These are phyloP conservation scores for Drymonia ruficornis DNA, from an alignment of 2,888 invertebrate species.

Conservation along the genomic window DNA sequence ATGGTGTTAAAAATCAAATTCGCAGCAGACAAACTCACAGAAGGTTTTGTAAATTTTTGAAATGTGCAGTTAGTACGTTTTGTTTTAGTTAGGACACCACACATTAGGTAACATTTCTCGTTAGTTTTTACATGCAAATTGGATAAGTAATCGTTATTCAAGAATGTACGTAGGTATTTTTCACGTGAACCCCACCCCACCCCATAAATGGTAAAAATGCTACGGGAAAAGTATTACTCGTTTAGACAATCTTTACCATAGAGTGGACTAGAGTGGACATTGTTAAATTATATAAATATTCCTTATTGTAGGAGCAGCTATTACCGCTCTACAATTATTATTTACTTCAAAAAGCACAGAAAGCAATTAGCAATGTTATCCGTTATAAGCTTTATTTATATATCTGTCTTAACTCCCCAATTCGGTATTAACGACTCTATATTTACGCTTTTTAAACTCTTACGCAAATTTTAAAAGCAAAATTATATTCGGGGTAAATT, in stretches of 20 bases:
- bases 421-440: not conserved
- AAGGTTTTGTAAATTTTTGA: conserved; percentile 14
- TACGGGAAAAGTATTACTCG: not conserved
- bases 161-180: not conserved
- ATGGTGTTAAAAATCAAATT: conserved; percentile 14
- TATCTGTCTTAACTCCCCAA: conserved; percentile 10
- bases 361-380: conserved; percentile 37
- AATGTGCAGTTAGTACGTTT: conserved; percentile 27
- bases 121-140: conserved; percentile 21
- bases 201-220: too few species aligned
- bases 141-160: not conserved
- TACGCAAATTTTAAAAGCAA: conserved; percentile 4
- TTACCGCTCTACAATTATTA: not conserved
- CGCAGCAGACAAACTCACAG: conserved; percentile 26
- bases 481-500: conserved; percentile 47
- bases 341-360: conserved; percentile 22
- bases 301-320: not conserved
- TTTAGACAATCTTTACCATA: not conserved
- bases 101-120: conserved; percentile 15
- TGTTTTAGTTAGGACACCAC: conserved; percentile 21
- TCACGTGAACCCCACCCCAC: too few species aligned
- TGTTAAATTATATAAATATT: not conserved
- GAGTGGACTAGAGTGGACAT: not conserved
- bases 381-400: conserved; percentile 19
- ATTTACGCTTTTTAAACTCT: not conserved